Evolutionary conservation across 2,797 vertebrate genomes (phyloP).

Genomic region (Pelochelys cantorii): DNA sequence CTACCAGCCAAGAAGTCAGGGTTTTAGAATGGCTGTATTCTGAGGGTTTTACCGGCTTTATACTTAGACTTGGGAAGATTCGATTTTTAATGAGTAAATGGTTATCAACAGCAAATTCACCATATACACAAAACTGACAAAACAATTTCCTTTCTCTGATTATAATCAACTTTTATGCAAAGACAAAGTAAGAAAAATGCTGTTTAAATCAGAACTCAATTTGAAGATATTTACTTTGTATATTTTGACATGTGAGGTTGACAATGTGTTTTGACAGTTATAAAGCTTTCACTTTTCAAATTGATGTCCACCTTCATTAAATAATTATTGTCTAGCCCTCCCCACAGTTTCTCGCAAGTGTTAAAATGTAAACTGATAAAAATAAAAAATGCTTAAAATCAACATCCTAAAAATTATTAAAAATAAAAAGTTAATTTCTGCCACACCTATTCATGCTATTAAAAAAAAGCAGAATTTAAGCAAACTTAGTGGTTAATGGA

Average conservation of each 20-base stretch:
- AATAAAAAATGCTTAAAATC: neutral
- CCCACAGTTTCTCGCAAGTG: neutral
- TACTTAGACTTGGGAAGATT: neutral
- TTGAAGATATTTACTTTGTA: neutral
- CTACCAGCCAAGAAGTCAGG: neutral
- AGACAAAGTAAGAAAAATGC: neutral
- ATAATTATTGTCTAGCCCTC: neutral
- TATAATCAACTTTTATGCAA: neutral
- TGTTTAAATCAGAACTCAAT: neutral
- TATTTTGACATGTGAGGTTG: neutral
- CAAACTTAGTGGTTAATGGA: neutral
- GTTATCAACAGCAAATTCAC: neutral
- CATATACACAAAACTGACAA: neutral
- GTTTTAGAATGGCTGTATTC: neutral
- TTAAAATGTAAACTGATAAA: neutral
- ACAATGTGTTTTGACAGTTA: neutral
- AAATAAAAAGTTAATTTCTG: neutral
- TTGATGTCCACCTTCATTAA: neutral
- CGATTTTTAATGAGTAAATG: neutral
- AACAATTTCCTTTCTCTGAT: neutral
- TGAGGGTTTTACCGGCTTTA: rapidly evolving
- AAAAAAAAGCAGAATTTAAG: neutral
- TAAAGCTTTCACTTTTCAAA: neutral
- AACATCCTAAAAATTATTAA: neutral
- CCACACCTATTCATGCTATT: neutral